Base-by-base conservation (phyloP, 2,888 invertebrate species). In the Harpalus rufipes region DNA sequence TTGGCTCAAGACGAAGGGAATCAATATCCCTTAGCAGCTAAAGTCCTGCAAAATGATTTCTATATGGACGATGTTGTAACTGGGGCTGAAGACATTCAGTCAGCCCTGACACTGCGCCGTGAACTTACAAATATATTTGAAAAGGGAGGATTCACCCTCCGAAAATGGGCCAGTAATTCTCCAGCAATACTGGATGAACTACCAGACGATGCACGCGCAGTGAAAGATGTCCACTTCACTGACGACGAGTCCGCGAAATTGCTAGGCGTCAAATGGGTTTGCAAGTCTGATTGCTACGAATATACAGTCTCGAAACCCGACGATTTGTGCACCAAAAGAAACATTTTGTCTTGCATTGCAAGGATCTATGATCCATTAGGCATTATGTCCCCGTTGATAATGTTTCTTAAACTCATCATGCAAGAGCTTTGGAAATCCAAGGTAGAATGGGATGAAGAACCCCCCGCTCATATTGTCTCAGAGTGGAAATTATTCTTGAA, bases 331-430 rank as follows among this genome's bases (percentile, higher is more conserved):
- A 84, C 84, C 14, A 84, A 84, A 18, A 56, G 84, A 79, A 16
- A 41, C 6, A 68, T 85, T 7, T 21, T 86, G 6, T 65, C 82
- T 7, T 21, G 63, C 4, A 78, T 79, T 16, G 68, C 86, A 12
- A 59, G 25, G 18, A 65, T 84, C 2, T 86, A 85, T 79, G 85
- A 86, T 68, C 86, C 65, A 6, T 56, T 86, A 10, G 83, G 85
- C 10, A 39, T 86, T 16, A 7, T 86, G 14, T 16, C 58, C 8
- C 85, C 86, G 58, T 59, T 80, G 39, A 4, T 18, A 5, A 7
- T 86, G 32, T 16, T 39, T 7, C 79, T 59, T 10, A 86, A 86
- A 58, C 41, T 76, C n/a, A 32, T 86, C 14, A 76, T 86, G 41
- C 85, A 86, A 59, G 16, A 63, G n/a, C 58, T 84, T 12, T 86